A percentile compares a stretch with the other conserved stretches of the same genome.
Evolutionary conservation across 2,888 invertebrate genomes (phyloP).

Genomic region (Melangyna quadrimaculata): DNA sequence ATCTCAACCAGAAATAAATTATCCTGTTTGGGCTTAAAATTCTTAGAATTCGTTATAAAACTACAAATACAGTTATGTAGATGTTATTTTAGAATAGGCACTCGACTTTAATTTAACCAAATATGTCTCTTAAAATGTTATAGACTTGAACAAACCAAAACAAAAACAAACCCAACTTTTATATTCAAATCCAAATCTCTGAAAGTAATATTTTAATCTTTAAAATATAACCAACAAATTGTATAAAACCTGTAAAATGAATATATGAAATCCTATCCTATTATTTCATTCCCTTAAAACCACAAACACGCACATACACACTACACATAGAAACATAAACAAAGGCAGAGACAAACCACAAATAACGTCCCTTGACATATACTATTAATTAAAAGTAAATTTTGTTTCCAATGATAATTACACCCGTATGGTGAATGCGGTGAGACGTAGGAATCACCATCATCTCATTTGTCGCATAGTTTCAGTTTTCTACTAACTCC

Average conservation of each 20-base stretch:
- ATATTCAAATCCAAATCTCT: not conserved
- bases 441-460: slow-evolving; percentile 40
- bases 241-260: slow-evolving; percentile 2
- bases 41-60: no score
- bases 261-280: slow-evolving; percentile 22
- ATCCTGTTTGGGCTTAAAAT: no score
- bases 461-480: slow-evolving; percentile 58
- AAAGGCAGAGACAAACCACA: slow-evolving; percentile 51
- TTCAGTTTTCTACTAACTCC: not conserved
- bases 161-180: no score
- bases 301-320: slow-evolving; percentile 16
- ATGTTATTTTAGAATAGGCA: no score
- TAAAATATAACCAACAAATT: slow-evolving; percentile 1
- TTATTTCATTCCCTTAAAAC: not conserved
- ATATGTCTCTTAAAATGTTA: not conserved
- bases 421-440: slow-evolving; percentile 57
- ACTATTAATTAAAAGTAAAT: slow-evolving; percentile 68
- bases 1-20: no score
- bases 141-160: not conserved
- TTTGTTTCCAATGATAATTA: slow-evolving; percentile 66
- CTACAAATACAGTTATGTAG: no score
- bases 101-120: not conserved
- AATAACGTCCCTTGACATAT: slow-evolving; percentile 61
- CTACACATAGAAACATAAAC: slow-evolving; percentile 9
- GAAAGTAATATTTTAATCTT: slow-evolving; percentile 5